A percentile compares a stretch with the other conserved stretches of the same genome.
phyloP scores from a whole-genome alignment of 1,140 invertebrate genomes.

The Lerema accius region DNA sequence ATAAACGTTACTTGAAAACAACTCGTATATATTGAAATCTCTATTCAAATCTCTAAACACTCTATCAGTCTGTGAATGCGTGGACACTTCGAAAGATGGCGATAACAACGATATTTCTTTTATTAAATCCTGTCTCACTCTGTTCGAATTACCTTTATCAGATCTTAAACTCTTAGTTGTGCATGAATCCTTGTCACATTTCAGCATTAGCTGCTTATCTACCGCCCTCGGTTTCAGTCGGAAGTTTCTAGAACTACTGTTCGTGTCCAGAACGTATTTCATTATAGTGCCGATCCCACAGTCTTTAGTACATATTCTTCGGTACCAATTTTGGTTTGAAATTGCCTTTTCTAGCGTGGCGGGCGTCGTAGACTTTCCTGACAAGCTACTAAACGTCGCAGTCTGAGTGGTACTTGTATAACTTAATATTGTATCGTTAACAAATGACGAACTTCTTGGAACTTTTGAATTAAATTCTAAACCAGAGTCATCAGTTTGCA shows the following conservation, averaged over 20 bases:
- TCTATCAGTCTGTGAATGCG: conserved; percentile 50
- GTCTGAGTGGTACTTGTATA: conserved; percentile 38
- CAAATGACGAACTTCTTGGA: not conserved
- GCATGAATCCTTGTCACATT: conserved; percentile 18
- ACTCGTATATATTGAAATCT: conserved; percentile 51
- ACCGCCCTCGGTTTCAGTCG: conserved; percentile 14
- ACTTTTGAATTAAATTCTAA: not conserved
- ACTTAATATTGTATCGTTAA: not conserved
- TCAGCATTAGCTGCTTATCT: conserved; percentile 15
- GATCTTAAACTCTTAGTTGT: conserved; percentile 33
- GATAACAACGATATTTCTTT: conserved; percentile 44
- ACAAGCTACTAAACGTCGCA: conserved; percentile 23
- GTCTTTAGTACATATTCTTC: conserved; percentile 43
- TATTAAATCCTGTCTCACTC: conserved; percentile 42
- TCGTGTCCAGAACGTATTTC: conserved; percentile 40
- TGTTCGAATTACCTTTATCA: conserved; percentile 32
- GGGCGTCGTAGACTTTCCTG: conserved; percentile 14
- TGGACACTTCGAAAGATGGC: conserved; percentile 44
- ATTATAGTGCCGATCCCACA: conserved; percentile 45
- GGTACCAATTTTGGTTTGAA: conserved; percentile 47
- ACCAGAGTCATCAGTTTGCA: conserved; percentile 11
- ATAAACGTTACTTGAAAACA: conserved; percentile 45
- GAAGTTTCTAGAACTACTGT: conserved; percentile 33
- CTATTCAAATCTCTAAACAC: conserved; percentile 16
- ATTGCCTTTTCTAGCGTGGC: conserved; percentile 39